A percentile compares a stretch with the other conserved stretches of the same genome.
phyloP scores from a whole-genome alignment of 2,888 invertebrate genomes.

The Melanophora roralis region DNA sequence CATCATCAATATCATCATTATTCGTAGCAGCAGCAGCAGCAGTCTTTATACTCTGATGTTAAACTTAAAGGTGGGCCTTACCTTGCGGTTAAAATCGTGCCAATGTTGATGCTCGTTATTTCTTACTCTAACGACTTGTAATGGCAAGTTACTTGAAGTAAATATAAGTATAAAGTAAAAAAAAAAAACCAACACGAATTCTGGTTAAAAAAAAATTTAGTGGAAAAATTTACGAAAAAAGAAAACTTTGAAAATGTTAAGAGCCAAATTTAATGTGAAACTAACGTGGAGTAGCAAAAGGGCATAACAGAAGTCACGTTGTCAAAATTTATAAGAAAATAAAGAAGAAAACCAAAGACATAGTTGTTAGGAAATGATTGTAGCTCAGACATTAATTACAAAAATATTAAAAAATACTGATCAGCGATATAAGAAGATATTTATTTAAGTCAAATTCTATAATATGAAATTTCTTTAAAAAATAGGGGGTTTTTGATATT shows the following conservation, averaged over 20 bases:
- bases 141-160: conserved; percentile 14
- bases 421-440: conserved; percentile 36
- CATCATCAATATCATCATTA: conserved; percentile 16
- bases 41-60: conserved; percentile 14
- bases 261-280: conserved; percentile 49
- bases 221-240: too few species aligned
- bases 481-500: too few species aligned
- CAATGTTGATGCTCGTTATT: conserved; percentile 47
- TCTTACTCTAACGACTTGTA: conserved; percentile 1
- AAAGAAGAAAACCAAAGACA: conserved; percentile 1
- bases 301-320: conserved; percentile 60
- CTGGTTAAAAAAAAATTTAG: too few species aligned
- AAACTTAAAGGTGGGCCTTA: conserved; percentile 53
- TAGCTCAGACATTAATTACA: conserved; percentile 48
- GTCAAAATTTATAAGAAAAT: conserved; percentile 48
- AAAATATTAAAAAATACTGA: conserved; percentile 13
- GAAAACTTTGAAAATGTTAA: conserved; percentile 28
- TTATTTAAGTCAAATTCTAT: too few species aligned
- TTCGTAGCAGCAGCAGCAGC: too few species aligned
- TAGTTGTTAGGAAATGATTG: conserved; percentile 30
- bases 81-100: conserved; percentile 59
- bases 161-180: not conserved
- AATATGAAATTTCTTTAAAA: too few species aligned
- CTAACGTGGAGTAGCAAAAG: conserved; percentile 62
- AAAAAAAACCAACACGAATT: conserved; percentile 36